Percentiles rank a stretch among this genome's conserved stretches.
phyloP scores from a whole-genome alignment of 2,113 vertebrate species.

The Zosterops japonicus region DNA sequence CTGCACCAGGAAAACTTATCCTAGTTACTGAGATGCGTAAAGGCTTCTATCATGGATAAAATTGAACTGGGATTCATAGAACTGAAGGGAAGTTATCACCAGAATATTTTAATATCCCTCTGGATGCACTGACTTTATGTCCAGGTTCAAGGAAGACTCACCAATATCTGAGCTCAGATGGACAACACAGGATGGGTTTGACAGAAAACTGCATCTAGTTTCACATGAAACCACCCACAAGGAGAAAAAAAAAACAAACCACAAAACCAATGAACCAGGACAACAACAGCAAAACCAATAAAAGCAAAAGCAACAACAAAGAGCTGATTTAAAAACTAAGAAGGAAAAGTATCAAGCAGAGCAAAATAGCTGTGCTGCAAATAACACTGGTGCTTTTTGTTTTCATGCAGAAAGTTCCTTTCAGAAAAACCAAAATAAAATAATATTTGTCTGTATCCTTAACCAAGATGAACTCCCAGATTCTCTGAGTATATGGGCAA shows the following conservation, averaged over 20 bases:
- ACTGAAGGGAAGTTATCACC: neutral
- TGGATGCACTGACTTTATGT: neutral
- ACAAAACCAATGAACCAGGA: neutral
- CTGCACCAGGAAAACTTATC: neutral
- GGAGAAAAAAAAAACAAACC: neutral
- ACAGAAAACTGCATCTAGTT: neutral
- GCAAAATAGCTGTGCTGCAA: neutral
- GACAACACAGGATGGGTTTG: neutral
- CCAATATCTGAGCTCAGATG: neutral
- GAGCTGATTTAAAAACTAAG: neutral
- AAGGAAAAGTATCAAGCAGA: neutral
- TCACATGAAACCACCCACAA: neutral
- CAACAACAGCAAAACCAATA: neutral
- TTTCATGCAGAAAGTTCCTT: neutral
- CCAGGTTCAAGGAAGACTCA: neutral
- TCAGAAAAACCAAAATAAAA: neutral
- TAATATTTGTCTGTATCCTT: neutral
- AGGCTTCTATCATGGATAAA: neutral
- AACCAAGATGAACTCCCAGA: neutral
- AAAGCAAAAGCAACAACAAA: neutral
- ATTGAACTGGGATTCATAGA: neutral
- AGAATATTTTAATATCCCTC: neutral
- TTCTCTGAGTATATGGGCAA: neutral
- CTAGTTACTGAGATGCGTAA: neutral
- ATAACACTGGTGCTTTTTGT: neutral